These are phyloP conservation scores for Azorinus chamasolen DNA, from an alignment of 2,888 invertebrate species.

Conservation along the genomic window DNA sequence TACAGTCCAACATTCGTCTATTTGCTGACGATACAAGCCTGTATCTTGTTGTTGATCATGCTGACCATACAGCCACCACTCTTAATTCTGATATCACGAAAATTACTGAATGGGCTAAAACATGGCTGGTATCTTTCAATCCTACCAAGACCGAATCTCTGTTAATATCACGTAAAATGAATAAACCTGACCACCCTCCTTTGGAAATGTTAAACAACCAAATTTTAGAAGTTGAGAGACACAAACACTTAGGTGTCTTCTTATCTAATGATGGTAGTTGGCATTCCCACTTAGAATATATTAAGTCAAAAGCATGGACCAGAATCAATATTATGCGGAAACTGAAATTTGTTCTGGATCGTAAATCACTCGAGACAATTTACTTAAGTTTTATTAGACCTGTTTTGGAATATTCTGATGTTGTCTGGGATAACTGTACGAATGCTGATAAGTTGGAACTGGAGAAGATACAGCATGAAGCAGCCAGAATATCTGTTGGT, in stretches of 20 bases:
- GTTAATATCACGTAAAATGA: neutral
- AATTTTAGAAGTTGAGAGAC: neutral
- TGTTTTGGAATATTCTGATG: slow-evolving; percentile 4
- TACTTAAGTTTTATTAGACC: slow-evolving; percentile 4
- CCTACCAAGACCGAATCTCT: slow-evolving; percentile 4
- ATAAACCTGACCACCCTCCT: neutral
- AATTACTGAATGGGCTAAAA: no score
- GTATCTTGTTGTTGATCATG: neutral
- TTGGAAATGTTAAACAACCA: neutral
- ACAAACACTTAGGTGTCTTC: slow-evolving; percentile 3
- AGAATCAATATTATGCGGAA: neutral
- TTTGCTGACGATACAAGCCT: slow-evolving; percentile 19
- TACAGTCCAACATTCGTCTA: neutral
- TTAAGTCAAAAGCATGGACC: neutral
- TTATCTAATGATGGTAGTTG: neutral
- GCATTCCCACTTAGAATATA: neutral
- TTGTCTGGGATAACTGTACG: slow-evolving; percentile 8
- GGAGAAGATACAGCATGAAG: slow-evolving; percentile 1
- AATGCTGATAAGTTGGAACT: neutral
- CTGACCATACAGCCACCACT: neutral
- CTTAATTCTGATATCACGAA: neutral
- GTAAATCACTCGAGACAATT: slow-evolving; percentile 3
- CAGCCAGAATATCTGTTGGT: neutral
- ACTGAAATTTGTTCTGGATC: slow-evolving; percentile 3
- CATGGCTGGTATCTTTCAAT: no score